Conservation (phyloP, 2,797 vertebrate species). For the Spheniscus humboldti region DNA sequence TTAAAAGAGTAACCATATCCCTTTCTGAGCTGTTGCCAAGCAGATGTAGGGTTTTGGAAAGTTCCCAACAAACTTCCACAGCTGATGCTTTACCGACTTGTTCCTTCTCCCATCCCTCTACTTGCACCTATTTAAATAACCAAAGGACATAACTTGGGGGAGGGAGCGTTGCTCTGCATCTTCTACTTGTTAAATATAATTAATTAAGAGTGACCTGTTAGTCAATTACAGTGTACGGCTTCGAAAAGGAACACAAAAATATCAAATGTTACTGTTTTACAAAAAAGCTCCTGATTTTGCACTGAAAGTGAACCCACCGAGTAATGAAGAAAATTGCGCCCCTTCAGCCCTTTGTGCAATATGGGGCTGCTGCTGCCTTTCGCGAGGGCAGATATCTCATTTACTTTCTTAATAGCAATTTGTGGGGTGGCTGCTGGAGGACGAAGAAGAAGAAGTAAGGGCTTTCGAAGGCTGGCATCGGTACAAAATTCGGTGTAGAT, state of each 20-base stretch:
- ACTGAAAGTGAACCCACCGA: neutral
- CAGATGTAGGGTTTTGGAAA: constrained; percentile 82
- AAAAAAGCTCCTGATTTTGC: neutral
- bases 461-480: neutral
- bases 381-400: neutral
- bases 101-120: constrained; percentile 59
- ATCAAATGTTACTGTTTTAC: constrained; percentile 2
- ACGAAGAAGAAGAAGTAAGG: neutral
- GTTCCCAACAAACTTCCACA: constrained; percentile 75
- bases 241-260: neutral
- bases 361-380: neutral
- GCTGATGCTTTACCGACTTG: constrained; percentile 70
- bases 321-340: neutral
- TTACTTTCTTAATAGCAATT: neutral
- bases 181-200: constrained; percentile 38
- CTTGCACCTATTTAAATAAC: constrained; percentile 66
- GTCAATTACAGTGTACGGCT: neutral
- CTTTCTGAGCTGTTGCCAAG: constrained; percentile 78
- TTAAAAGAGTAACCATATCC: constrained; percentile 80
- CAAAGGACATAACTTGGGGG: constrained; percentile 42
- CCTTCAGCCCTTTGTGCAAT: neutral
- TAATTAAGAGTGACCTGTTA: constrained; percentile 28
- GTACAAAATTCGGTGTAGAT: rapidly evolving
- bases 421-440: neutral
- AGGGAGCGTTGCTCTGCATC: neutral